Base-by-base conservation (phyloP, 2,888 invertebrate genomes). In the Aproaerema taeniolella region DNA sequence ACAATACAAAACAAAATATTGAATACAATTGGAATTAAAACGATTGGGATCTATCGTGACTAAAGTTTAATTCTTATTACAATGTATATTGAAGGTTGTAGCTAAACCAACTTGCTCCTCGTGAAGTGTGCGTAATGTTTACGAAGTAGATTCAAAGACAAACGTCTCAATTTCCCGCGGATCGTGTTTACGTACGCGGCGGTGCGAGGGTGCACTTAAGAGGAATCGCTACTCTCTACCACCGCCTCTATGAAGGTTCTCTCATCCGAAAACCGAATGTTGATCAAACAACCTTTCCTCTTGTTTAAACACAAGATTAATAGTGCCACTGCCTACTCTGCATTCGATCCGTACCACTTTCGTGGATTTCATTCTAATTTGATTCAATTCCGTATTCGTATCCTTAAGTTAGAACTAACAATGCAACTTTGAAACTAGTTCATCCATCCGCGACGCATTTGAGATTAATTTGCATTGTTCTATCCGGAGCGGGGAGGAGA, bases 101-200 rank as follows among this genome's bases (percentile, higher is more conserved):
- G n/a, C n/a, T n/a, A n/a, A n/a, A n/a, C n/a, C n/a, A n/a, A n/a
- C n/a, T n/a, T n/a, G n/a, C n/a, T n/a, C n/a, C n/a, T 37, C 29
- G 31, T 17, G 24, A 11, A 31, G 33, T 9, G 39, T 25, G 30
- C 34, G 31, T 40, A 38, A 37, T 42, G 53, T 55, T 55, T 59
- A 58, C 54, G 53, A 61, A 54, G 57, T 64, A 59, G 58, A 65
- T 58, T 58, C 60, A 48, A 66, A 71, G 65, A 68, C 67, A 64
- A 71, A 69, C 71, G 68, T 67, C 70, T 75, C 70, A 60, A 61
- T 72, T 61, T 56, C 58, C 51, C 49, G 36, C 40, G 42, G 42
- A 54, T 39, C 39, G 49, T 39, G 50, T 49, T 47, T 58, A 55
- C 49, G 46, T 53, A 48, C 46, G 40, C 37, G 43, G 47, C 47